Percentiles rank a stretch among this genome's conserved stretches.
Evolutionary conservation across 2,797 vertebrate genomes (phyloP).

Genomic region (Distichodus sexfasciatus): DNA sequence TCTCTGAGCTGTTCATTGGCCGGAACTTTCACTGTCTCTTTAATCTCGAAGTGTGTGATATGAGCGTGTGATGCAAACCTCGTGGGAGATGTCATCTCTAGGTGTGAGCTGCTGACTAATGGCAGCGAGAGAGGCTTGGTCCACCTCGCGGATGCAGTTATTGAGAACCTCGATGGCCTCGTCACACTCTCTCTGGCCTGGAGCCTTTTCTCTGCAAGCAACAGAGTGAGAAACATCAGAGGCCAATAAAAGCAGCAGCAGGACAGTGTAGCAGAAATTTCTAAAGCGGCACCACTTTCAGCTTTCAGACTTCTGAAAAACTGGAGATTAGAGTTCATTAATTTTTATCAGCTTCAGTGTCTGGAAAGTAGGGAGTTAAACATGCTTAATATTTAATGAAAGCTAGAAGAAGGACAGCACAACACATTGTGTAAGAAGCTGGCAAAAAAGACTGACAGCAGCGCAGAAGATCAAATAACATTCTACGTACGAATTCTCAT

Average conservation of each 20-base stretch:
- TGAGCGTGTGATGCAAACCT: slow-evolving; percentile 69
- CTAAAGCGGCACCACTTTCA: too few relatives aligned
- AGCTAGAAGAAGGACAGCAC: too few relatives aligned
- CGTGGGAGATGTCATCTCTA: slow-evolving; percentile 93
- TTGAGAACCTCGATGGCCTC: slow-evolving; percentile 90
- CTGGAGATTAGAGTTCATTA: too few relatives aligned
- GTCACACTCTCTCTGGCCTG: slow-evolving; percentile 94
- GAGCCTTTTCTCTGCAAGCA: slow-evolving; percentile 88
- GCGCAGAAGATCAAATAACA: too few relatives aligned
- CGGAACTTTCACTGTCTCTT: not conserved
- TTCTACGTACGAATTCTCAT: too few relatives aligned
- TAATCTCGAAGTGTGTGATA: not conserved
- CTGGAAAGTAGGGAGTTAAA: too few relatives aligned
- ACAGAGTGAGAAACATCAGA: slow-evolving; percentile 10
- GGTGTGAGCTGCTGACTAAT: slow-evolving; percentile 94
- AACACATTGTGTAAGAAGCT: too few relatives aligned
- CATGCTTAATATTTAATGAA: too few relatives aligned
- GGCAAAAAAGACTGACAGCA: too few relatives aligned
- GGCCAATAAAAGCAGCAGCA: not conserved
- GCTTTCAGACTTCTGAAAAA: too few relatives aligned
- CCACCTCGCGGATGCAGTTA: slow-evolving; percentile 90
- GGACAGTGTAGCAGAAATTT: too few relatives aligned
- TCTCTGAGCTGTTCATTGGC: not conserved
- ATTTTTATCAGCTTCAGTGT: too few relatives aligned
- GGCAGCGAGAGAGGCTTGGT: slow-evolving; percentile 93